Conservation (phyloP, 2,888 invertebrate species). For the Dendrolimus pini region DNA sequence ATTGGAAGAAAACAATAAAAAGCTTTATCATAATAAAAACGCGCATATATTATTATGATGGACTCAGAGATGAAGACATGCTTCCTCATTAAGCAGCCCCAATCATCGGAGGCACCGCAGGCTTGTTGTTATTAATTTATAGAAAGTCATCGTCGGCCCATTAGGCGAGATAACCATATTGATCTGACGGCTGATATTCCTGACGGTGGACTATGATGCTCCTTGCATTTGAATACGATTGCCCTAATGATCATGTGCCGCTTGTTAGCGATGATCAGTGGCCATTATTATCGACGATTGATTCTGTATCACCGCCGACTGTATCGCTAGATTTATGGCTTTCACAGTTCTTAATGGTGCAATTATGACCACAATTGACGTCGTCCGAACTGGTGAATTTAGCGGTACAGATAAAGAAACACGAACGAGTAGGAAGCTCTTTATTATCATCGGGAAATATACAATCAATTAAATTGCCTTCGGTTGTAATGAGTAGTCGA, state of each 20-base stretch:
- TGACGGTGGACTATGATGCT: constrained; percentile 33
- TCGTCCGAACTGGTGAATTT: constrained; percentile 20
- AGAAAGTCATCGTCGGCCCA: constrained; percentile 72
- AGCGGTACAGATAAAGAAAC: constrained; percentile 17
- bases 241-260: constrained; percentile 67
- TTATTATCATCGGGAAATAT: constrained; percentile 28
- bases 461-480: constrained; percentile 29
- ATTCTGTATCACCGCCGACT: constrained; percentile 47
- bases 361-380: constrained; percentile 48
- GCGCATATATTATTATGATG: constrained; percentile 37
- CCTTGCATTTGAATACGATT: constrained; percentile 56
- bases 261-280: constrained; percentile 66
- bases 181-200: constrained; percentile 55
- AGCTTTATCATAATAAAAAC: constrained; percentile 41
- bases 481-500: constrained; percentile 26
- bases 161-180: constrained; percentile 68
- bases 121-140: constrained; percentile 73
- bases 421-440: constrained; percentile 28
- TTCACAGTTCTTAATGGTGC: constrained; percentile 58
- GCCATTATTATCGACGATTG: constrained; percentile 54
- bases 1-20: constrained; percentile 35
- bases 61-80: constrained; percentile 56
- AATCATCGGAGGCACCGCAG: constrained; percentile 51
- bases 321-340: constrained; percentile 55
- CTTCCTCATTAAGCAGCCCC: constrained; percentile 63